phyloP scores from a whole-genome alignment of 2,888 invertebrate genomes.

The Chydorus sphaericus region DNA sequence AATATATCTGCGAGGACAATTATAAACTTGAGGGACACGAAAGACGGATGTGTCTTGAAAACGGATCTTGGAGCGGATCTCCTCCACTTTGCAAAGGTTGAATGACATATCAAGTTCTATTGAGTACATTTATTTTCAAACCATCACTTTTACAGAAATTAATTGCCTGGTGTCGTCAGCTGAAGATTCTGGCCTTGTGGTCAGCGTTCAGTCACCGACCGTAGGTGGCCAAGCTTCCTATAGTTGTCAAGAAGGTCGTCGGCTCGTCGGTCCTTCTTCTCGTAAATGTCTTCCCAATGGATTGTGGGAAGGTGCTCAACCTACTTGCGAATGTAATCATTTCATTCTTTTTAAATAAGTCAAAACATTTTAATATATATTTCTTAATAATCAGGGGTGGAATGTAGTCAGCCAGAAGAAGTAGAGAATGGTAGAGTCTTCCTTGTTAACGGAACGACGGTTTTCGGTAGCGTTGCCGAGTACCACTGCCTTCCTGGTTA shows the following conservation, averaged over 20 bases:
- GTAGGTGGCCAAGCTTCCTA: constrained; percentile 69
- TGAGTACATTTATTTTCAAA: constrained; percentile 7
- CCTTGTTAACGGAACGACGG: constrained; percentile 65
- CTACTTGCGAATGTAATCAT: constrained; percentile 61
- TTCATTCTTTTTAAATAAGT: not conserved
- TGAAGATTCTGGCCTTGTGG: constrained; percentile 36
- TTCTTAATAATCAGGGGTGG: constrained; percentile 50
- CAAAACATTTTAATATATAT: not conserved
- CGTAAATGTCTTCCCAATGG: constrained; percentile 59
- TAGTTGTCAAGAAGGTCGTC: constrained; percentile 65
- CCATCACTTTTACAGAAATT: constrained; percentile 42
- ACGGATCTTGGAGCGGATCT: constrained; percentile 80
- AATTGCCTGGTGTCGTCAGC: constrained; percentile 48
- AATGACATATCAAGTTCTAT: constrained; percentile 3
- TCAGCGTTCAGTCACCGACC: constrained; percentile 42
- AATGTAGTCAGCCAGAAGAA: constrained; percentile 61
- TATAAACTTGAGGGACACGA: constrained; percentile 71
- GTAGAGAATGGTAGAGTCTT: constrained; percentile 77
- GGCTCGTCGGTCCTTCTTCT: constrained; percentile 57
- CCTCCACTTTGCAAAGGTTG: constrained; percentile 58
- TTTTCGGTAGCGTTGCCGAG: constrained; percentile 70
- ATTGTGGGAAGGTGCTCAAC: constrained; percentile 64
- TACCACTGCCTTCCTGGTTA: constrained; percentile 78
- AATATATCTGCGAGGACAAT: constrained; percentile 68
- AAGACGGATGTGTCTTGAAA: constrained; percentile 66